Conservation (phyloP, 2,113 vertebrate genomes). For the Vidua chalybeata region DNA sequence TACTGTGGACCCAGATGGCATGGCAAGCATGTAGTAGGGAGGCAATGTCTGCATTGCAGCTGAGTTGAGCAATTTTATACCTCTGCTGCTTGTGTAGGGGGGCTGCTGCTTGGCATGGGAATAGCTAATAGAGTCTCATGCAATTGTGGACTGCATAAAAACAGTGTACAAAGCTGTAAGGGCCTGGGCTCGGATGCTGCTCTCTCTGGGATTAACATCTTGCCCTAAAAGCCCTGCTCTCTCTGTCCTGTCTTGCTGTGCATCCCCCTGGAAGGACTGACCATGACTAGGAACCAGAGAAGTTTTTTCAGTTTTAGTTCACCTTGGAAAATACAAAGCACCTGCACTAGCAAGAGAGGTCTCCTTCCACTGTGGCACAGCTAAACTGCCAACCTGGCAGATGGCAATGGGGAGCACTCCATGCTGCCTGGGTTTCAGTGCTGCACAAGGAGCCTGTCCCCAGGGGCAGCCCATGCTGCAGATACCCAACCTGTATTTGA, state of each 20-base stretch:
- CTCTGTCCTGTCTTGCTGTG: neutral
- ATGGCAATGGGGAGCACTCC: neutral
- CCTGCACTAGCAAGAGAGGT: neutral
- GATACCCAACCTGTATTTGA: neutral
- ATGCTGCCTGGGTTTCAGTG: neutral
- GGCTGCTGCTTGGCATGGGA: neutral
- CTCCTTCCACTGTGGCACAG: neutral
- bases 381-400: neutral
- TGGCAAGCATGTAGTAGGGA: neutral
- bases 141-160: neutral
- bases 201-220: neutral
- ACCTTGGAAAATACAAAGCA: neutral
- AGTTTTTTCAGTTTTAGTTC: neutral
- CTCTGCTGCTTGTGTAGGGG: neutral
- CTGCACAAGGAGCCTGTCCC: neutral
- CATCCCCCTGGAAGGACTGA: neutral
- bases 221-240: neutral
- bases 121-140: neutral
- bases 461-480: rapidly evolving
- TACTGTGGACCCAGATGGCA: neutral
- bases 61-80: neutral
- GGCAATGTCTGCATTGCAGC: neutral
- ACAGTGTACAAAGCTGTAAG: neutral
- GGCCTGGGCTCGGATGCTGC: neutral
- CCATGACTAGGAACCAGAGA: neutral